Evolutionary conservation across 2,888 invertebrate species (phyloP).

Genomic region (Pyralis farinalis): DNA sequence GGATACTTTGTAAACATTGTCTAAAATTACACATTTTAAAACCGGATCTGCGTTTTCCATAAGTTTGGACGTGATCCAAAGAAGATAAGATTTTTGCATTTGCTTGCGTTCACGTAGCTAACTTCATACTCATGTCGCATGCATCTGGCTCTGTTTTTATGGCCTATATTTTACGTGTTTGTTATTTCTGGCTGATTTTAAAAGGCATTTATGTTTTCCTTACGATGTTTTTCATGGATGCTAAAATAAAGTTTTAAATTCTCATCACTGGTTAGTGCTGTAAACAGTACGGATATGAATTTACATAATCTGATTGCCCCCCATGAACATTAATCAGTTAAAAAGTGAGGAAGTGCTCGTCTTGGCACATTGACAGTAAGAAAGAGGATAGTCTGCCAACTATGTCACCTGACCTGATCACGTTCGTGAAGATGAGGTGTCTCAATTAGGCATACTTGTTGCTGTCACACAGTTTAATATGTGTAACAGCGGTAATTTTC

Average conservation of each 20-base stretch:
- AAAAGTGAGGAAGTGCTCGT: slow-evolving; percentile 40
- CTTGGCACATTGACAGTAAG: slow-evolving; percentile 60
- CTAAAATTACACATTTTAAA: too few species aligned
- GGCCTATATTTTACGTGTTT: slow-evolving; percentile 25
- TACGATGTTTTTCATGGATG: not conserved
- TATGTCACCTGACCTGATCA: slow-evolving; percentile 50
- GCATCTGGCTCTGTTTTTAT: slow-evolving; percentile 26
- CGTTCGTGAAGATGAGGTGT: slow-evolving; percentile 1
- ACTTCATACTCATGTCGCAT: slow-evolving; percentile 22
- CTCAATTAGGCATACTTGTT: not conserved
- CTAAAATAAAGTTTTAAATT: not conserved
- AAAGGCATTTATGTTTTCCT: not conserved
- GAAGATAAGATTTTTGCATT: slow-evolving; percentile 33
- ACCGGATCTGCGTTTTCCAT: not conserved
- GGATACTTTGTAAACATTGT: too few species aligned
- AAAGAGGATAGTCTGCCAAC: slow-evolving; percentile 44
- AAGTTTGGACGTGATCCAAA: slow-evolving; percentile 45
- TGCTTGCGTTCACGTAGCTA: slow-evolving; percentile 22
- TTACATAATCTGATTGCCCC: too few species aligned
- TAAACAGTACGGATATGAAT: too few species aligned
- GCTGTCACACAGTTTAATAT: too few species aligned
- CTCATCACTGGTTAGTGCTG: too few species aligned
- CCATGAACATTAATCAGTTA: slow-evolving; percentile 20
- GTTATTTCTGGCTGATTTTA: slow-evolving; percentile 18
- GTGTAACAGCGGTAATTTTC: too few species aligned